phyloP scores from a whole-genome alignment of 1,140 invertebrate species.

The Zaprionus capensis region DNA sequence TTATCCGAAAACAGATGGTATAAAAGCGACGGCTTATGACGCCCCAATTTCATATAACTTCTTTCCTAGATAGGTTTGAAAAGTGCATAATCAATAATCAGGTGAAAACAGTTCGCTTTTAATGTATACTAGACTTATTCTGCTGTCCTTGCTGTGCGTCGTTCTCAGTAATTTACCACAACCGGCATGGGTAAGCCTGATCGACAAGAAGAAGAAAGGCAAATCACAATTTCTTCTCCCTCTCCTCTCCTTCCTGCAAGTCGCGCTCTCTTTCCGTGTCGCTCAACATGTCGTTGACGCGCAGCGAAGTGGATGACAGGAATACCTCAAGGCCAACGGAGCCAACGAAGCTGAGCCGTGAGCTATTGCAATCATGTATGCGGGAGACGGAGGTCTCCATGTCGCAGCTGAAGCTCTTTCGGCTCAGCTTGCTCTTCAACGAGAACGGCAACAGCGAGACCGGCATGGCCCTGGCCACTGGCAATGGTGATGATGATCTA shows the following conservation, averaged over 20 bases:
- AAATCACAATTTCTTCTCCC: not conserved
- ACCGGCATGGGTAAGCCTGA: constrained; percentile 49
- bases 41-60: constrained; percentile 27
- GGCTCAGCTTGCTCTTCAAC: constrained; percentile 62
- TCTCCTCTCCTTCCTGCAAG: constrained; percentile 10
- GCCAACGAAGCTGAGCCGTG: constrained; percentile 50
- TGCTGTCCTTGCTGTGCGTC: constrained; percentile 49
- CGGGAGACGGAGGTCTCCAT: constrained; percentile 68
- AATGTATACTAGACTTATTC: constrained; percentile 38
- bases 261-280: constrained; percentile 84
- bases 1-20: constrained; percentile 39
- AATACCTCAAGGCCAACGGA: constrained; percentile 1
- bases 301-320: constrained; percentile 46
- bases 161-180: constrained; percentile 39
- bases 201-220: not conserved
- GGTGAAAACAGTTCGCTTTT: not conserved
- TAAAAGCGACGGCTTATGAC: constrained; percentile 43
- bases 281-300: constrained; percentile 69
- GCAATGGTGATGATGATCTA: constrained; percentile 42
- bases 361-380: constrained; percentile 67
- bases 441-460: constrained; percentile 56
- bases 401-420: constrained; percentile 73
- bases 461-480: constrained; percentile 28
- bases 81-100: not conserved
- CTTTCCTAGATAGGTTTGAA: not conserved